A percentile compares a stretch with the other conserved stretches of the same genome.
Conservation (phyloP, 2,888 invertebrate species). For the Ryuthela nishihirai region DNA sequence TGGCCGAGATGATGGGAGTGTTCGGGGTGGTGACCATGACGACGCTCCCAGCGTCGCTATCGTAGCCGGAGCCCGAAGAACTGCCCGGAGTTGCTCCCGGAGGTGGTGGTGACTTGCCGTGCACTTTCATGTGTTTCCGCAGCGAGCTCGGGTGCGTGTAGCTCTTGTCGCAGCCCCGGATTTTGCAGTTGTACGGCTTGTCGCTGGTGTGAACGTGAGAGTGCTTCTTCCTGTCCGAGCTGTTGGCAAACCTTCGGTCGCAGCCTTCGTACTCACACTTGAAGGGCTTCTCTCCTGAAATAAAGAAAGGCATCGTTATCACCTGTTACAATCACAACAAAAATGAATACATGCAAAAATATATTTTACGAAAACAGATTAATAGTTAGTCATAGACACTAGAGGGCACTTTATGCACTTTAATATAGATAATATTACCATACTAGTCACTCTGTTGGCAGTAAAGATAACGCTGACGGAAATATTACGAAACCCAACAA, state of each 20-base stretch:
- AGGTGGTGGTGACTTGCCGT: slow-evolving; percentile 63
- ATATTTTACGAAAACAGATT: too few species aligned
- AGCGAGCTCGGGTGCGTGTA: slow-evolving; percentile 98
- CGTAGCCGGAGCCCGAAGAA: slow-evolving; percentile 25
- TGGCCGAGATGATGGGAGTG: slow-evolving; percentile 39
- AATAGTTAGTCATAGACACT: too few species aligned
- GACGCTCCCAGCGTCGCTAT: slow-evolving; percentile 11
- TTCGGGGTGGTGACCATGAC: slow-evolving; percentile 40
- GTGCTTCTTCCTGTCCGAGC: slow-evolving; percentile 98
- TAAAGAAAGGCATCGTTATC: too few species aligned
- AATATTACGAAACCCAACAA: too few species aligned
- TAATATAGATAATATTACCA: too few species aligned
- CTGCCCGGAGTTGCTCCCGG: slow-evolving; percentile 41
- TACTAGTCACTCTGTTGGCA: too few species aligned
- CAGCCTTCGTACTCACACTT: slow-evolving; percentile 97
- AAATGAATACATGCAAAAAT: too few species aligned
- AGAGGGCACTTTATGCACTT: too few species aligned
- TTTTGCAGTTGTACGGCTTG: slow-evolving; percentile 97
- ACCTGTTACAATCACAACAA: too few species aligned
- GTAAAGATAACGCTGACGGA: too few species aligned
- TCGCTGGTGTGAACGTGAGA: slow-evolving; percentile 99
- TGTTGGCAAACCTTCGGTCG: slow-evolving; percentile 96
- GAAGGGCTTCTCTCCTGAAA: slow-evolving; percentile 98
- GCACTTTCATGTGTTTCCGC: slow-evolving; percentile 95
- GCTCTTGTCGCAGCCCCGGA: slow-evolving; percentile 96